These are phyloP conservation scores for Nomada fucata DNA, from an alignment of 2,888 invertebrate species.

Conservation along the genomic window DNA sequence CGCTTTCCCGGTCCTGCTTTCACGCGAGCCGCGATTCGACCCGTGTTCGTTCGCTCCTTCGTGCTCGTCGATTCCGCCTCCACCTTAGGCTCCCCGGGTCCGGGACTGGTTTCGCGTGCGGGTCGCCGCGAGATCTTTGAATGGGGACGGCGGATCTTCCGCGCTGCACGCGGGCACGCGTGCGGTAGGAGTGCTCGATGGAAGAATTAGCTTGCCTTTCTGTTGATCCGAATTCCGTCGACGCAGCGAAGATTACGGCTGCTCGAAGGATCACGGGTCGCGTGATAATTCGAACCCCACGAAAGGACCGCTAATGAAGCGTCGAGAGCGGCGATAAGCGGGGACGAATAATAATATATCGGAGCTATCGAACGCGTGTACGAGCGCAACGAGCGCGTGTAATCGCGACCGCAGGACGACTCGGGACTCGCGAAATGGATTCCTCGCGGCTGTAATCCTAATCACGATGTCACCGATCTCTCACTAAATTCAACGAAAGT, in stretches of 20 bases:
- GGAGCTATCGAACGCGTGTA: not conserved
- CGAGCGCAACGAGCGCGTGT: not conserved
- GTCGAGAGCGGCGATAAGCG: conserved; percentile 19
- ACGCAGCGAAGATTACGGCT: not conserved
- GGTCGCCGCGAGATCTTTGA: conserved; percentile 9
- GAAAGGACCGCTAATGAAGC: conserved; percentile 38
- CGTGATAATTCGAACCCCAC: conserved; percentile 36
- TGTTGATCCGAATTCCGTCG: conserved; percentile 12
- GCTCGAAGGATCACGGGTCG: conserved; percentile 9
- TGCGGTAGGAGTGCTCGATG: not conserved
- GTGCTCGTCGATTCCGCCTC: not conserved
- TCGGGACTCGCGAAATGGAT: conserved; percentile 2
- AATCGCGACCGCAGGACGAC: conserved; percentile 22
- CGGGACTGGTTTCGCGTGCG: not conserved
- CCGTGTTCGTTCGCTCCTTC: conserved; percentile 11
- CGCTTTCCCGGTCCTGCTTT: conserved; percentile 55
- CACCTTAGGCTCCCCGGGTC: not conserved
- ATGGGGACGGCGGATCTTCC: conserved; percentile 4
- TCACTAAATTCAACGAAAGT: conserved; percentile 64
- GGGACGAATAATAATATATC: conserved; percentile 11
- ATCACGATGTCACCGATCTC: conserved; percentile 66
- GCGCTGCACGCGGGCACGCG: not conserved
- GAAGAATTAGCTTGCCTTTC: conserved; percentile 13
- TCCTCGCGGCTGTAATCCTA: conserved; percentile 26
- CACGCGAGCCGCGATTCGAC: conserved; percentile 37